Evolutionary conservation across 2,888 invertebrate species (phyloP), one percentile per base, ranked within the genome.

Genomic region (Tetranychus truncatus): DNA sequence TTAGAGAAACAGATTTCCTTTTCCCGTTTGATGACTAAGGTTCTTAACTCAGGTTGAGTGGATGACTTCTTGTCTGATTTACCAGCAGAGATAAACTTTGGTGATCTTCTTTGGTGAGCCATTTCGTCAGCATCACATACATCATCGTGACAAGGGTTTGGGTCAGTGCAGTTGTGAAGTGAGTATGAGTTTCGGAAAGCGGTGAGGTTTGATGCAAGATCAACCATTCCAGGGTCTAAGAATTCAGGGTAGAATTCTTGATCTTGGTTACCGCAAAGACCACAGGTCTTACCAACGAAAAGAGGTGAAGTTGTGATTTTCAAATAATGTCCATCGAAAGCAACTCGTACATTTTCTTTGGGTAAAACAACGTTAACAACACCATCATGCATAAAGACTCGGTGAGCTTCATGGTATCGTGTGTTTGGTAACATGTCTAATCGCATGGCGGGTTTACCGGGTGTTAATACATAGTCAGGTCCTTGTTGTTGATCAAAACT

Each of bases 191-290:
- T 0, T 55, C 15, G 55, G 69, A 78, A 79, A 74, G 78, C 79
- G 9, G 66, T 65, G 0, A n/a, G 11, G 11, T 45, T 15, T 34
- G 34, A 34, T 1, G 74, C 66, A 71, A 77, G 78, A n/a, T 77
- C 21, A 46, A 77, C 78, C 8, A 20, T 24, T 45, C 76, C 74
- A 1, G 76, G 76, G 46, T 77, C 79, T 24, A 20, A 20, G 46
- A 76, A 76, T 74, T 79, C 79, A 3, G 74, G 9, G 75, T 46
- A 24, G 6, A 72, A 24, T 74, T 79, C 79, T 15, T 78, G 77
- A 69, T 79, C 75, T 67, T 77, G 78, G 66, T 78, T 77, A 55
- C 79, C 78, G 74, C 79, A 79, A 20, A 79, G 71, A 75, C 79
- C 79, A 65, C 77, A 78, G 15, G 77, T 69, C 15, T 77, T 76